Percentiles rank a stretch among this genome's conserved stretches.
These are phyloP conservation scores for Oreortyx pictus DNA, from an alignment of 2,797 vertebrate species.

Conservation along the genomic window DNA sequence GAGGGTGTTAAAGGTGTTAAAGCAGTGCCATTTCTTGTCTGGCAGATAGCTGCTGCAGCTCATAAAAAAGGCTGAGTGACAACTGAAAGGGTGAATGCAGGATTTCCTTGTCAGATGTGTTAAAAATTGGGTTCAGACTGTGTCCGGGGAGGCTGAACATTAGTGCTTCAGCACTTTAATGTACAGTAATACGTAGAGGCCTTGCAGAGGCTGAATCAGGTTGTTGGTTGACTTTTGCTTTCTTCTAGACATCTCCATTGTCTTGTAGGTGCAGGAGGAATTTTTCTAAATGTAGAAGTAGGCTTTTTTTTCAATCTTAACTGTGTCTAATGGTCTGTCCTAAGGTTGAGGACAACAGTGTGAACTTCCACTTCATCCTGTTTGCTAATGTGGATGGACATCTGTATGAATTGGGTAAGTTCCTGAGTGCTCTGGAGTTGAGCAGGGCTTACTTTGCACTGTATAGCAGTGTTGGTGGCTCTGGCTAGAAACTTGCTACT, in stretches of 20 bases:
- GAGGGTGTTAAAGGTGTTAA: neutral
- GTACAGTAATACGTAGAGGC: neutral
- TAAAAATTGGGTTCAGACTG: neutral
- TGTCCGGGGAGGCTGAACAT: neutral
- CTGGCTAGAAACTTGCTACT: neutral
- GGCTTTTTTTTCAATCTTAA: neutral
- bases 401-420: slow-evolving; percentile 93
- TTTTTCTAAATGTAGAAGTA: neutral
- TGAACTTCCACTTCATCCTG: slow-evolving; percentile 96
- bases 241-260: neutral
- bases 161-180: neutral
- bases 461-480: neutral
- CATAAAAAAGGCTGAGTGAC: too few relatives aligned
- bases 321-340: neutral
- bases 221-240: neutral
- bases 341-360: slow-evolving; percentile 89
- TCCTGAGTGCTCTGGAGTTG: neutral
- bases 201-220: neutral
- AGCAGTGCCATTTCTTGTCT: neutral
- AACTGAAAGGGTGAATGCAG: neutral
- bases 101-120: neutral
- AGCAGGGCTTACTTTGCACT: neutral
- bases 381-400: slow-evolving; percentile 90
- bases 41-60: too few relatives aligned
- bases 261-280: neutral